phyloP scores from a whole-genome alignment of 2,888 invertebrate species.

The Torymus auratus region DNA sequence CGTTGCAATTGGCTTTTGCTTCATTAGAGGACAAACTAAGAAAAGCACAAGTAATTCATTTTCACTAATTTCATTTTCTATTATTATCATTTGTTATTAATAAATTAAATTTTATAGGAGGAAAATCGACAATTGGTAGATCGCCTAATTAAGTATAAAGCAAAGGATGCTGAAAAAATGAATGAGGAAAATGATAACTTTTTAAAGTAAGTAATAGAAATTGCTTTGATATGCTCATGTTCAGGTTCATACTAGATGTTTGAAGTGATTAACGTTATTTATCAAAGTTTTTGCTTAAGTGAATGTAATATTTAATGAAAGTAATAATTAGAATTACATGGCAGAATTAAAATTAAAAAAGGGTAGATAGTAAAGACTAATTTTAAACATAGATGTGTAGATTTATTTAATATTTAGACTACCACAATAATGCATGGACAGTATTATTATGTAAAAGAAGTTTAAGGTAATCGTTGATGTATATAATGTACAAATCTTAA shows the following conservation, averaged over 20 bases:
- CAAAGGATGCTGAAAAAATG: conserved; percentile 96
- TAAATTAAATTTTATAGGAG: conserved; percentile 78
- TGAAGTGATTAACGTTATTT: background rate
- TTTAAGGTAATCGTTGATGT: conserved; percentile 34
- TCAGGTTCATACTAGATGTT: conserved; percentile 24
- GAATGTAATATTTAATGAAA: conserved; percentile 17
- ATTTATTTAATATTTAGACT: conserved; percentile 25
- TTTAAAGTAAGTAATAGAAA: conserved; percentile 83
- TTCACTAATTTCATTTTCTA: conserved; percentile 8
- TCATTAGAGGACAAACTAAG: conserved; percentile 93
- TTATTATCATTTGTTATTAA: conserved; percentile 32
- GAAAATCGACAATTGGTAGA: conserved; percentile 92
- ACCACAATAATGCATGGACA: conserved; percentile 35
- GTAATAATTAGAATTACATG: background rate
- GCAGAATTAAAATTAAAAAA: conserved; percentile 41
- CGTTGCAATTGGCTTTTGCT: conserved; percentile 92
- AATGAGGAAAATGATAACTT: conserved; percentile 98
- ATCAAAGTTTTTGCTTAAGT: conserved; percentile 11
- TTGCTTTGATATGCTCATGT: background rate
- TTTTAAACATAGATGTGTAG: conserved; percentile 34
- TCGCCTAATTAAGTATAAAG: conserved; percentile 93
- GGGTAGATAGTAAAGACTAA: conserved; percentile 17
- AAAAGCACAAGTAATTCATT: conserved; percentile 83
- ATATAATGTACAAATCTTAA: conserved; percentile 18
- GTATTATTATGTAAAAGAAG: conserved; percentile 7